These are phyloP conservation scores for Conus ventricosus DNA, from an alignment of 1,140 invertebrate species.

Conservation along the genomic window DNA sequence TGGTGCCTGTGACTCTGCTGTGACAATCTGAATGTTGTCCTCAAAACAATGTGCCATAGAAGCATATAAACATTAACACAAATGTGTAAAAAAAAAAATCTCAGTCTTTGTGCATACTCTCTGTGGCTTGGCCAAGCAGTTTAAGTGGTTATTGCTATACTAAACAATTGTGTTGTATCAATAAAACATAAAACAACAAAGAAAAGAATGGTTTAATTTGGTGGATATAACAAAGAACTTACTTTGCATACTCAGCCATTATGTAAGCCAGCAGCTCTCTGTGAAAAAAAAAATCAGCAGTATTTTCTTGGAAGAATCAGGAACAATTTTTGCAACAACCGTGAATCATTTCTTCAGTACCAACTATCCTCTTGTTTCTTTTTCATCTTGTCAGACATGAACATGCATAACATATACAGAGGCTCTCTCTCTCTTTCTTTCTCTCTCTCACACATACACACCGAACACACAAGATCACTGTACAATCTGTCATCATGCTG, in stretches of 20 bases:
- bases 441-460: not conserved
- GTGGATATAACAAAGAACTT: not conserved
- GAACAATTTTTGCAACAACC: not conserved
- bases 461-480: not conserved
- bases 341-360: not conserved
- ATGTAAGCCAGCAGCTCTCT: slow-evolving; percentile 1
- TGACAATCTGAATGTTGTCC: not conserved
- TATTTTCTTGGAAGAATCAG: slow-evolving; percentile 8
- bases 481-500: not conserved
- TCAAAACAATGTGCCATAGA: not conserved
- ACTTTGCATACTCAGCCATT: not conserved
- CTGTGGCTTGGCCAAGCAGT: not conserved
- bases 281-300: not conserved
- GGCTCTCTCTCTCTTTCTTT: too few species aligned
- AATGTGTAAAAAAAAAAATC: not conserved
- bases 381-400: not conserved
- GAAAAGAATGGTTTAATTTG: not conserved
- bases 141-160: not conserved
- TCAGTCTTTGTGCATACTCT: not conserved
- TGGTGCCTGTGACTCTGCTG: not conserved
- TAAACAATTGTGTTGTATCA: not conserved
- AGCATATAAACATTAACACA: not conserved
- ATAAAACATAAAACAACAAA: too few species aligned
- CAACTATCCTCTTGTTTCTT: not conserved
- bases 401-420: not conserved